These are phyloP conservation scores for Gambusia affinis DNA, from an alignment of 2,113 vertebrate species.

Conservation along the genomic window DNA sequence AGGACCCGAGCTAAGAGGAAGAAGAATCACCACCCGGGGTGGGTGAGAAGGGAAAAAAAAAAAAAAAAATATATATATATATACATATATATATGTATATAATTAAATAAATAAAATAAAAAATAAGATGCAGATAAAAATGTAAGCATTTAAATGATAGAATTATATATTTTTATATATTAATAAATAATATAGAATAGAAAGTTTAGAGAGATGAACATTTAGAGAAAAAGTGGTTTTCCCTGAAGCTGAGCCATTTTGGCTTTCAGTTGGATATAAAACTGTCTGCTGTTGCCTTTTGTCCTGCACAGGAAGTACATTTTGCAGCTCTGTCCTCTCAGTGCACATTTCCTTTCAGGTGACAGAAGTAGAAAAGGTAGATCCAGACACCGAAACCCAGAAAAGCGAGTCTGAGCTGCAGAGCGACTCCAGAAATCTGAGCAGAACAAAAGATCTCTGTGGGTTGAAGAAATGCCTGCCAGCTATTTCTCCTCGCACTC, in stretches of 20 bases:
- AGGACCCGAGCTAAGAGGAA: no score
- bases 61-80: no score
- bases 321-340: not conserved
- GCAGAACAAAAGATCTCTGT: slow-evolving; percentile 27
- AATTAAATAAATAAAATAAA: no score
- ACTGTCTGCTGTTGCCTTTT: not conserved
- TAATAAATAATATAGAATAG: no score
- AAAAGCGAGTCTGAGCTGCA: not conserved
- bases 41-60: no score
- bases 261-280: not conserved
- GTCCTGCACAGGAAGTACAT: not conserved
- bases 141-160: no score
- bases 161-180: no score
- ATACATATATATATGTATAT: no score
- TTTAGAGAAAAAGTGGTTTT: not conserved
- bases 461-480: slow-evolving; percentile 11
- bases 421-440: slow-evolving; percentile 6
- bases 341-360: not conserved
- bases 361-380: slow-evolving; percentile 1
- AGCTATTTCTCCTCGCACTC: slow-evolving; percentile 23
- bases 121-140: no score
- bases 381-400: slow-evolving; percentile 5
- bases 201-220: no score
- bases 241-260: not conserved
- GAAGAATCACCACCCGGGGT: no score